Evolutionary conservation across 2,113 vertebrate genomes (phyloP).

Genomic region (Glaucidium brasilianum): DNA sequence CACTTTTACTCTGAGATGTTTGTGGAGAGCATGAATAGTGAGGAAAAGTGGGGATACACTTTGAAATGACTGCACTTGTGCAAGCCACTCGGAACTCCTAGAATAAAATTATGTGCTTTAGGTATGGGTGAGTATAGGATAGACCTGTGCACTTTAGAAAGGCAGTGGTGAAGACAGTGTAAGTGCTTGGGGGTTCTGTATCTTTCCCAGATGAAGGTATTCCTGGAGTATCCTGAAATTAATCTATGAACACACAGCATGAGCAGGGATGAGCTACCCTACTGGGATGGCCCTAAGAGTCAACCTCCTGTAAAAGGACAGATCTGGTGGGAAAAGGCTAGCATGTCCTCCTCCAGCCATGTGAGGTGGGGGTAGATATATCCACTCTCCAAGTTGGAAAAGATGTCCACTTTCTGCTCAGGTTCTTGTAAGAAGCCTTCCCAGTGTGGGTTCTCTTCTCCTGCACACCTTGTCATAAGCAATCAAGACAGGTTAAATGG

Average conservation of each 20-base stretch:
- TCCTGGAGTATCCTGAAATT: not conserved
- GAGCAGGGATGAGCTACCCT: not conserved
- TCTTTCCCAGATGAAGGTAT: not conserved
- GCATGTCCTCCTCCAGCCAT: not conserved
- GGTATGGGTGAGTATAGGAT: not conserved
- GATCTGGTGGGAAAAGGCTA: not conserved
- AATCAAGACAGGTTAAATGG: not conserved
- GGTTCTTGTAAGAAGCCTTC: not conserved
- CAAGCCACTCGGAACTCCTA: not conserved
- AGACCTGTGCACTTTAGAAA: accelerated
- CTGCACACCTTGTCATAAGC: not conserved
- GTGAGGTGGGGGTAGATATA: not conserved
- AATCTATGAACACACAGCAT: not conserved
- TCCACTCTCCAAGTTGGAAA: not conserved
- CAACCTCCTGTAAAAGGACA: not conserved
- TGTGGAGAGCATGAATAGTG: not conserved
- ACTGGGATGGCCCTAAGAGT: not conserved
- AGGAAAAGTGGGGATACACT: not conserved
- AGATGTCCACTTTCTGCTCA: not conserved
- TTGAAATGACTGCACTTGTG: not conserved
- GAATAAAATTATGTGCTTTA: not conserved
- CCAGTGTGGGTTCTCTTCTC: not conserved
- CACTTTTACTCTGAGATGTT: not conserved
- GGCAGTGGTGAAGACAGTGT: not conserved
- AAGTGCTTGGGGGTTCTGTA: not conserved